phyloP scores from a whole-genome alignment of 2,113 vertebrate genomes.

The Calonectris borealis region DNA sequence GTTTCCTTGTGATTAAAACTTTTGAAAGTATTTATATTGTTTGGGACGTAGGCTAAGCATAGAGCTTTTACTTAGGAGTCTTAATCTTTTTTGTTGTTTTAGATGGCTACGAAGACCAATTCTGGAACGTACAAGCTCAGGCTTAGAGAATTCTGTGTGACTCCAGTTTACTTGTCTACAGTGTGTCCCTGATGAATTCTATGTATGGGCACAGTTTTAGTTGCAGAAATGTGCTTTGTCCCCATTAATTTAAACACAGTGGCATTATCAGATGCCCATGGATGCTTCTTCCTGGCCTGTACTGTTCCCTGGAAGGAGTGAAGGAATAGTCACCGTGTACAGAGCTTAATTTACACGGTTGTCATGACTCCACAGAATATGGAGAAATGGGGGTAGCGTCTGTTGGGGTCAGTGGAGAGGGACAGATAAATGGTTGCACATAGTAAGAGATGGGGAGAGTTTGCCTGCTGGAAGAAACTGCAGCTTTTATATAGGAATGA shows the following conservation, averaged over 20 bases:
- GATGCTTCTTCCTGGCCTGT: background rate
- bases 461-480: background rate
- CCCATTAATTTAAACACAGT: background rate
- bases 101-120: background rate
- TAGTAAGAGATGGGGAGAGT: background rate
- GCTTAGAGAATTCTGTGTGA: background rate
- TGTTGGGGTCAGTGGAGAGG: background rate
- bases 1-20: background rate
- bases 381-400: background rate
- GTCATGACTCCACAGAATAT: background rate
- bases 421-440: background rate
- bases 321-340: background rate
- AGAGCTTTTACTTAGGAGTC: background rate
- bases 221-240: background rate
- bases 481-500: background rate
- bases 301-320: background rate
- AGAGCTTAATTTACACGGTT: background rate
- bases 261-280: background rate
- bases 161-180: background rate
- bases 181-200: background rate
- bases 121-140: background rate
- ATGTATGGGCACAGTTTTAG: background rate
- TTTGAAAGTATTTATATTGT: background rate
- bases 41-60: background rate
- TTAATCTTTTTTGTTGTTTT: background rate